Conservation (phyloP, 1,140 invertebrate genomes). For the Pantala flavescens region DNA sequence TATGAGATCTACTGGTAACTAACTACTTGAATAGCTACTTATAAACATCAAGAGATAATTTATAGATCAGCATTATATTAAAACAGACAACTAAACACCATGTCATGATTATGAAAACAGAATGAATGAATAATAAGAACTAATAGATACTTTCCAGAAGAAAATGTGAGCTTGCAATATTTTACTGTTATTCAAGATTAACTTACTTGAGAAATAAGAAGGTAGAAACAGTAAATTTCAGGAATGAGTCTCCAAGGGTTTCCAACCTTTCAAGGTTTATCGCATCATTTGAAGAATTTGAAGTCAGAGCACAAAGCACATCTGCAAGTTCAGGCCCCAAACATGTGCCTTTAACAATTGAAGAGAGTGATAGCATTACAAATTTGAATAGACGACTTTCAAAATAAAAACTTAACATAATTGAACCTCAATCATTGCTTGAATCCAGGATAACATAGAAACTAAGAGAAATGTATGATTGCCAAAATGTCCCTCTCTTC, state of each 20-base stretch:
- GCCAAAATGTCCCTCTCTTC: too few species aligned
- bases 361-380: not conserved
- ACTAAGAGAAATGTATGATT: too few species aligned
- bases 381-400: too few species aligned
- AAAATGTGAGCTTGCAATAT: not conserved
- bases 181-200: not conserved
- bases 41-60: too few species aligned
- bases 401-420: too few species aligned
- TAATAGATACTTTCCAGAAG: constrained; percentile 27
- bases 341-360: not conserved
- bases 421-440: too few species aligned
- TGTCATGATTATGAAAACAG: too few species aligned
- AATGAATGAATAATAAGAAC: constrained; percentile 24
- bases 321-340: constrained; percentile 30
- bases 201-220: constrained; percentile 55
- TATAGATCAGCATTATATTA: too few species aligned
- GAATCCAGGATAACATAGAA: too few species aligned
- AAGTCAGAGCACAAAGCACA: constrained; percentile 54
- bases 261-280: constrained; percentile 75
- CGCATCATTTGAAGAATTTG: constrained; percentile 57
- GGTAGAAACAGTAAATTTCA: constrained; percentile 67
- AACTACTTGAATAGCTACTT: too few species aligned
- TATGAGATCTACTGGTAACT: too few species aligned
- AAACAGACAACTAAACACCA: too few species aligned
- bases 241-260: constrained; percentile 78